Conservation (phyloP, 1,140 invertebrate genomes). For the Amyelois transitella region DNA sequence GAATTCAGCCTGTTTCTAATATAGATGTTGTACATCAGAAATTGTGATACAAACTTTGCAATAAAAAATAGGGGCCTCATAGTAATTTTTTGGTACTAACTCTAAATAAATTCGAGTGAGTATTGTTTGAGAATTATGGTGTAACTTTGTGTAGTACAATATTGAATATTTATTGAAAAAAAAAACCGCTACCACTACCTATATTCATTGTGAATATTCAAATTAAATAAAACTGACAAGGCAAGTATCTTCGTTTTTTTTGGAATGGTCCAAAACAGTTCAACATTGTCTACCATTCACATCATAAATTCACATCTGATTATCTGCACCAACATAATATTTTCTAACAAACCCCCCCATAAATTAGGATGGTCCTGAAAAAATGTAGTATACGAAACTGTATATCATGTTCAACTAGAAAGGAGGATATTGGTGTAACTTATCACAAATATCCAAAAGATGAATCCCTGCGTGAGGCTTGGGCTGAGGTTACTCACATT, state of each 20-base stretch:
- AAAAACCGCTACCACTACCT: too few species aligned
- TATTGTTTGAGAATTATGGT: not conserved
- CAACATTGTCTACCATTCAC: not conserved
- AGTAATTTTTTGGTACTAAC: too few species aligned
- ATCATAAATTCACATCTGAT: not conserved
- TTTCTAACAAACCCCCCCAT: conserved; percentile 11
- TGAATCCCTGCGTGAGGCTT: conserved; percentile 28
- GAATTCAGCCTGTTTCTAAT: too few species aligned
- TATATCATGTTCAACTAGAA: conserved; percentile 48
- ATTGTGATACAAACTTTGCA: too few species aligned
- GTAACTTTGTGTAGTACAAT: not conserved
- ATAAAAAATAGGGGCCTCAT: too few species aligned
- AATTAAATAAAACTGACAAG: not conserved
- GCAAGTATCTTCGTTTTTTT: too few species aligned
- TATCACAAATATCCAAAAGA: conserved; percentile 64
- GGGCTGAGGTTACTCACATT: conserved; percentile 34
- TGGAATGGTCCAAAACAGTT: not conserved
- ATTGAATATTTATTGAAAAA: not conserved
- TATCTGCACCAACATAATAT: not conserved
- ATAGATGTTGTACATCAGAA: too few species aligned
- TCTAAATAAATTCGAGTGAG: not conserved
- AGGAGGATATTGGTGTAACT: conserved; percentile 56
- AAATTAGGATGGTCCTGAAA: conserved; percentile 54
- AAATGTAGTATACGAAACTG: conserved; percentile 55
- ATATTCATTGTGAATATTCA: too few species aligned